Evolutionary conservation across 2,113 vertebrate species (phyloP).

Genomic region (Enhydra lutris): DNA sequence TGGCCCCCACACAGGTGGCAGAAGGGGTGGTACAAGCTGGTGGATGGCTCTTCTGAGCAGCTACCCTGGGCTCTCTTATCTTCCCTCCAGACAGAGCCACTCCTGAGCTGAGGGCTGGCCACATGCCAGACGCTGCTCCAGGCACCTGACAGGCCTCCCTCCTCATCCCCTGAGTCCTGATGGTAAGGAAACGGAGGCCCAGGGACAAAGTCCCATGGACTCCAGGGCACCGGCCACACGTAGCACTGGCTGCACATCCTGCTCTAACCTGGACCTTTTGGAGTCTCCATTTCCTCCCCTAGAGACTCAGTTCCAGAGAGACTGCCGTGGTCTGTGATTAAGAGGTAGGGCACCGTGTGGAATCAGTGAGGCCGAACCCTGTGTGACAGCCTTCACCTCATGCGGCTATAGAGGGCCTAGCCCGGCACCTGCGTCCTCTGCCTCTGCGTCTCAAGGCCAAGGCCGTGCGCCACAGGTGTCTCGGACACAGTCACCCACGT

Average conservation of each 20-base stretch:
- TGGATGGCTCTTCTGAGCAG: accelerated
- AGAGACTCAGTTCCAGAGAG: background rate
- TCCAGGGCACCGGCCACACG: background rate
- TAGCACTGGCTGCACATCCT: accelerated
- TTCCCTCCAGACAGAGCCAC: background rate
- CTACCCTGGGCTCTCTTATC: background rate
- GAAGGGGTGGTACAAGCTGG: background rate
- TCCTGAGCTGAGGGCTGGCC: accelerated
- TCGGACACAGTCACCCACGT: background rate
- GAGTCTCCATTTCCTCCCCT: background rate
- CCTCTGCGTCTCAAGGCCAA: background rate
- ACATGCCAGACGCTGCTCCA: accelerated
- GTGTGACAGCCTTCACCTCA: background rate
- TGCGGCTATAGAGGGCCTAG: background rate
- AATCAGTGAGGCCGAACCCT: accelerated
- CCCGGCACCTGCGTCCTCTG: accelerated
- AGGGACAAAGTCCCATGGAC: background rate
- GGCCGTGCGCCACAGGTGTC: accelerated
- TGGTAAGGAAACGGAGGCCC: background rate
- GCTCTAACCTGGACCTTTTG: background rate
- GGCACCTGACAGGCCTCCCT: background rate
- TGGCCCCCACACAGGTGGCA: background rate
- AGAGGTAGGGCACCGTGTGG: accelerated
- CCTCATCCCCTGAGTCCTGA: background rate
- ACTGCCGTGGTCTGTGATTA: accelerated